Evolutionary conservation across 2,888 invertebrate genomes (phyloP), one percentile per base, ranked within the genome.

Genomic region (Euplexia lucipara): DNA sequence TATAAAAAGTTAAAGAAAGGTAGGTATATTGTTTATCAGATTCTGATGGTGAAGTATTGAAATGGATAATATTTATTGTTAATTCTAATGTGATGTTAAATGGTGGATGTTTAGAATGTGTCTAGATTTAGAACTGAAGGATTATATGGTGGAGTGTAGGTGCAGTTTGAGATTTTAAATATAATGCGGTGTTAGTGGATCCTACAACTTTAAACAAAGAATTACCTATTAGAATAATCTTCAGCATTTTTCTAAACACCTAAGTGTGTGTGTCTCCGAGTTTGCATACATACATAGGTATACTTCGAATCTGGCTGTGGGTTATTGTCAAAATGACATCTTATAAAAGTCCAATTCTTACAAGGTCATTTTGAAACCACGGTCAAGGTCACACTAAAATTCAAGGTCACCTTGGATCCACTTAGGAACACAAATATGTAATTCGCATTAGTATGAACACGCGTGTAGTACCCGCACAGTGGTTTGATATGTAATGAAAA

Each of bases 71-170:
- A 16, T 18, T 41, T 48, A 48, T 49, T 9, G 22, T 66, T 54
- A 8, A 16, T 42, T 56, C 4, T 18, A 48, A 0, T 32, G 39
- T 9, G 9, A n/a, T 48, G 22, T 41, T 41, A 34, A n/a, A 61
- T 41, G 47, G 20, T 51, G 61, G 32, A 61, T 47, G 52, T 70
- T 61, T 70, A 70, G 51, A 35, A 30, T 47, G 18, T 62, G 41
- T 9, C 39, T 69, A 56, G 39, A 0, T 35, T 0, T 44, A 63
- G 44, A n/a, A 32, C 6, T 32, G 3, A 22, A 18, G 10, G 20
- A 35, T 26, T 6, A 32, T 12, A 48, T 18, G 14, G 41, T 18
- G 8, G 16, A 16, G 16, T 35, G 14, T 41, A 30, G 18, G 39
- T n/a, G 32, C 10, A 39, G 51, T 20, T 52, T 45, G 34, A 12